Conservation (phyloP, 2,797 vertebrate genomes). For the Peromyscus melanophrys region DNA sequence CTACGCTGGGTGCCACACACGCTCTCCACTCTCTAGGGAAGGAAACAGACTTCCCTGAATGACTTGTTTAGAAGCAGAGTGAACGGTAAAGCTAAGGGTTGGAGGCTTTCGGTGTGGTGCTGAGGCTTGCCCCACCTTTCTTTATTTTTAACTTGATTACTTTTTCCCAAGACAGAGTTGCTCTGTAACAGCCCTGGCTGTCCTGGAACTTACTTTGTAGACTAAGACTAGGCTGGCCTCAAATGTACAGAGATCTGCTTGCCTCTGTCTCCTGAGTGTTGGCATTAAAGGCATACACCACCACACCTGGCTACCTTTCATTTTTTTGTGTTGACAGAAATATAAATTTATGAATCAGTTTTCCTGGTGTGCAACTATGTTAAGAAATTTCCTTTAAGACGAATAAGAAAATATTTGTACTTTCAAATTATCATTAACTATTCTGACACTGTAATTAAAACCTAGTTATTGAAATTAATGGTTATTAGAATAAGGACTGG, state of each 20-base stretch:
- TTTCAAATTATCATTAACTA: slow-evolving; percentile 54
- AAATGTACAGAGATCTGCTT: not conserved
- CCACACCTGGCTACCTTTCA: not conserved
- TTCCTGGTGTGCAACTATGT: slow-evolving; percentile 30
- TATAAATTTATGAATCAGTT: slow-evolving; percentile 6
- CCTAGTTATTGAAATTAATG: slow-evolving; percentile 44
- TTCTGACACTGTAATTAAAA: slow-evolving; percentile 60
- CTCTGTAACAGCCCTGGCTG: not conserved
- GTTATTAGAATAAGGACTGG: not conserved
- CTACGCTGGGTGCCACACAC: not conserved
- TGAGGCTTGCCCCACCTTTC: not conserved
- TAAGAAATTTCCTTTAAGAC: slow-evolving; percentile 50
- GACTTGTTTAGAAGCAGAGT: not conserved
- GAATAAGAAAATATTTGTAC: slow-evolving; percentile 39
- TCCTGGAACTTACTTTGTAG: not conserved
- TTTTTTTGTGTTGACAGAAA: not conserved
- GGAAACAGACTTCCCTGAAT: not conserved
- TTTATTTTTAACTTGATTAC: not conserved
- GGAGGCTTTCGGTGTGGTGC: not conserved
- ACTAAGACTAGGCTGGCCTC: not conserved
- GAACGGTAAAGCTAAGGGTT: not conserved
- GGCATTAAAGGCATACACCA: not conserved
- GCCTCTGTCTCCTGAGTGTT: not conserved
- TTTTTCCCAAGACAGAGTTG: not conserved
- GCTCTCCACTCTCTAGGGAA: not conserved